Evolutionary conservation across 2,888 invertebrate species (phyloP).

Genomic region (Tanytarsus gracilentus): DNA sequence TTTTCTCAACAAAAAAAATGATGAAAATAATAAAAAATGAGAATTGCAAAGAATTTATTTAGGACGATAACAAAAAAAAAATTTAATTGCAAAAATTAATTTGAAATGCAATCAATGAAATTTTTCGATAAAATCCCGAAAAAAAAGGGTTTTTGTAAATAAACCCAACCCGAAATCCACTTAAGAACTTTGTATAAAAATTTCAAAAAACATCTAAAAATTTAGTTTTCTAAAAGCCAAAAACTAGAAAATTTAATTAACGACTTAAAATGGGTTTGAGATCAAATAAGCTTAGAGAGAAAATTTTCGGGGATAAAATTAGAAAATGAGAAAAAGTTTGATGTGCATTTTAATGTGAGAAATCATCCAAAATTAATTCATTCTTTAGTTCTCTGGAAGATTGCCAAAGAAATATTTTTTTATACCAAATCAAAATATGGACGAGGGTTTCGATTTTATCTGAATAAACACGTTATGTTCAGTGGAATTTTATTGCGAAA

Average conservation of each 20-base stretch:
- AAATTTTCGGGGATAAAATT: neutral
- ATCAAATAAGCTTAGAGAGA: neutral
- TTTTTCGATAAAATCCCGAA: neutral
- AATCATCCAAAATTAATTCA: neutral
- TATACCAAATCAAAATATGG: no score
- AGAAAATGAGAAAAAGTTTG: conserved; percentile 15
- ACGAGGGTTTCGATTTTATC: no score
- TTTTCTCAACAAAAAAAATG: no score
- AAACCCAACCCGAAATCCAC: no score
- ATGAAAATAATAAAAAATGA: conserved; percentile 7
- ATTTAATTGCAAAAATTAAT: neutral
- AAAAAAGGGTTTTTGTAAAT: no score
- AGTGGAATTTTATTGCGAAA: no score
- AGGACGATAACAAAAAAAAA: conserved; percentile 4
- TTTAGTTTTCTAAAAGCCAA: no score
- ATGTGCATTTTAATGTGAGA: conserved; percentile 25
- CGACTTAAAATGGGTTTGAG: neutral
- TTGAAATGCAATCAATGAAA: neutral
- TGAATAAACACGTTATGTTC: no score
- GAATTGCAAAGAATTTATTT: conserved; percentile 25
- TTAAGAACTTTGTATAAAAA: no score
- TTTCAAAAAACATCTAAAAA: no score
- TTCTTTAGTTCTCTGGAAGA: no score
- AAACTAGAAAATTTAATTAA: neutral
- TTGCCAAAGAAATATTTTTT: no score